Evolutionary conservation across 2,797 vertebrate species (phyloP), one percentile per base, ranked within the genome.

Genomic region (Gobio occitaniae): DNA sequence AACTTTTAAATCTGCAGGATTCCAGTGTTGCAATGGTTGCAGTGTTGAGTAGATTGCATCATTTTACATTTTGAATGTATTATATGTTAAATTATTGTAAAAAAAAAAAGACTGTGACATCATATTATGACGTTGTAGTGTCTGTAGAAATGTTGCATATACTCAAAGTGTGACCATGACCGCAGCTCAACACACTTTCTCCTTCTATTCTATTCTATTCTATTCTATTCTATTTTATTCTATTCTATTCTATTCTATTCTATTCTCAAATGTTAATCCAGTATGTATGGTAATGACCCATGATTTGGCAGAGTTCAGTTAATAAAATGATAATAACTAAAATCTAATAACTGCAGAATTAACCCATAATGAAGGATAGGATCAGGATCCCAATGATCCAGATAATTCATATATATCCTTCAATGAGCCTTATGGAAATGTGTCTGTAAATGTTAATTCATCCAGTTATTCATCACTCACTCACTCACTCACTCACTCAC

Each of bases 321-420:
- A 48, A 48, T 16, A 0, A 63, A 56, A 32, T 32, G 6, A 21
- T n/a, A 82, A 47, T 61, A 74, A 32, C 29, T 32, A 7, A 61
- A 74, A 74, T 82, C 4, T 3, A 50, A 48, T 81, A 36, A 38
- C 17, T 48, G 17, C 4, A 48, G 17, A 82, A 61, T 74, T 63
- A 74, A 63, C 17, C 68, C 36, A 25, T 47, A 61, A 47, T 44
- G n/a, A 47, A 29, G n/a, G 21, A 61, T 19, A 44, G 6, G 19
- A 61, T 77, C 74, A 52, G 48, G 48, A 75, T 75, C 54, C 61
- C n/a, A 61, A 13, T 72, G 2, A 56, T 80, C 78, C 52, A 71
- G 6, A 61, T 6, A 47, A 82, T 38, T 80, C 0, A 71, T 25
- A 78, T 25, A 25, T 25, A 25, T 25, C 25, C 25, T 25, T 25